Conservation (phyloP, 1,140 invertebrate species). For the Galleria mellonella region DNA sequence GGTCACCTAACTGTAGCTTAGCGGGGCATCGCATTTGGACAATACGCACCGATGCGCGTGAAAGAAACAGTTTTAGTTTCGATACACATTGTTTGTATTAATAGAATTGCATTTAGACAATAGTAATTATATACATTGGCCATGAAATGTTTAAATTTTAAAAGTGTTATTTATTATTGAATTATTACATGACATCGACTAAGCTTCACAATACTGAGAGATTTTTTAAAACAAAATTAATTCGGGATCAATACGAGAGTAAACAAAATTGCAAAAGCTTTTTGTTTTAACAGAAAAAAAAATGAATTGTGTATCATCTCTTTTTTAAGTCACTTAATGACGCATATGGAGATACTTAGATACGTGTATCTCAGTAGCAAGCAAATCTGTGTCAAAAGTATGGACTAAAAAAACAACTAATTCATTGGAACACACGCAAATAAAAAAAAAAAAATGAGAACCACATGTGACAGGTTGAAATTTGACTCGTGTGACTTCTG, state of each 20-base stretch:
- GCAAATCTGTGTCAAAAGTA: slow-evolving; percentile 14
- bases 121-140: neutral
- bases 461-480: slow-evolving; percentile 32
- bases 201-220: too few species aligned
- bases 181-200: too few species aligned
- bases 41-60: slow-evolving; percentile 34
- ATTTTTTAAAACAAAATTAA: too few species aligned
- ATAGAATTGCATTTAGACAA: slow-evolving; percentile 1
- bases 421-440: slow-evolving; percentile 27
- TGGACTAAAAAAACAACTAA: slow-evolving; percentile 13
- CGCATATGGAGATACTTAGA: slow-evolving; percentile 13
- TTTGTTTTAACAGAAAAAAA: too few species aligned
- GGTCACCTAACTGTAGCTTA: slow-evolving; percentile 47
- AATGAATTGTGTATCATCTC: too few species aligned
- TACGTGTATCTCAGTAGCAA: slow-evolving; percentile 22
- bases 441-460: slow-evolving; percentile 18
- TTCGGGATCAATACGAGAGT: too few species aligned
- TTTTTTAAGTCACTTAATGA: too few species aligned
- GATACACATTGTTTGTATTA: slow-evolving; percentile 1
- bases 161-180: too few species aligned
- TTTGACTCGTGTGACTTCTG: slow-evolving; percentile 21
- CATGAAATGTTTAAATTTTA: too few species aligned
- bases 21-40: slow-evolving; percentile 34
- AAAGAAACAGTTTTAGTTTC: slow-evolving; percentile 16
- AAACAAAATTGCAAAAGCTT: too few species aligned